Conservation (phyloP, 2,113 vertebrate genomes). For the Hippocampus comes region DNA sequence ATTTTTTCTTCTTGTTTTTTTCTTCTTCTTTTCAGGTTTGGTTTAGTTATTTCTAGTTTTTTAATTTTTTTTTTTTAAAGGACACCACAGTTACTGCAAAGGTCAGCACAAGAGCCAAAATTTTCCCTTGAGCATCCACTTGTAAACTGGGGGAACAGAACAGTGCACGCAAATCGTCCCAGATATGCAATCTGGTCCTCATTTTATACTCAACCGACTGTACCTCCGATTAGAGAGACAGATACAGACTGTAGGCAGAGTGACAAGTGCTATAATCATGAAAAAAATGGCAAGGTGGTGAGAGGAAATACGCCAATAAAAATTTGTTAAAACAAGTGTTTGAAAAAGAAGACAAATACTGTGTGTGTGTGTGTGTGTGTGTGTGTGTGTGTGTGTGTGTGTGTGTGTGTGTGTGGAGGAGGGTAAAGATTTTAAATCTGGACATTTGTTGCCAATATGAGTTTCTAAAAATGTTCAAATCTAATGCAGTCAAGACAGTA, state of each 20-base stretch:
- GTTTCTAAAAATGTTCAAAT: slow-evolving; percentile 40
- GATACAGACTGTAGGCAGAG: slow-evolving; percentile 94
- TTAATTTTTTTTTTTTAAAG: slow-evolving; percentile 48
- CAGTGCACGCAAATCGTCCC: slow-evolving; percentile 96
- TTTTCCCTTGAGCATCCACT: slow-evolving; percentile 92
- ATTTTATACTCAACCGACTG: slow-evolving; percentile 97
- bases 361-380: background rate
- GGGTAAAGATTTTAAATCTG: slow-evolving; percentile 36
- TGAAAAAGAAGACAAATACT: slow-evolving; percentile 71
- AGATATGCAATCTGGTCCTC: slow-evolving; percentile 84
- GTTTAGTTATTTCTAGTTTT: no score
- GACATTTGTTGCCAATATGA: slow-evolving; percentile 28
- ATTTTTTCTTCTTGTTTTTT: slow-evolving; percentile 16
- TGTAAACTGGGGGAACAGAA: slow-evolving; percentile 99
- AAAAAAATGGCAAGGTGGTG: slow-evolving; percentile 79
- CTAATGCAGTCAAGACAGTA: slow-evolving; percentile 42
- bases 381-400: no score
- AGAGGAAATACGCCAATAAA: slow-evolving; percentile 61
- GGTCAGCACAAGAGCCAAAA: slow-evolving; percentile 83
- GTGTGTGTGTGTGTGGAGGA: background rate
- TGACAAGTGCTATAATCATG: slow-evolving; percentile 94
- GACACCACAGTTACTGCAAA: slow-evolving; percentile 70
- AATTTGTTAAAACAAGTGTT: slow-evolving; percentile 63
- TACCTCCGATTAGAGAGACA: slow-evolving; percentile 95
- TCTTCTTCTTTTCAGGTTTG: background rate